Evolutionary conservation across 2,888 invertebrate genomes (phyloP).

Genomic region (Arrhopalites spinosus): DNA sequence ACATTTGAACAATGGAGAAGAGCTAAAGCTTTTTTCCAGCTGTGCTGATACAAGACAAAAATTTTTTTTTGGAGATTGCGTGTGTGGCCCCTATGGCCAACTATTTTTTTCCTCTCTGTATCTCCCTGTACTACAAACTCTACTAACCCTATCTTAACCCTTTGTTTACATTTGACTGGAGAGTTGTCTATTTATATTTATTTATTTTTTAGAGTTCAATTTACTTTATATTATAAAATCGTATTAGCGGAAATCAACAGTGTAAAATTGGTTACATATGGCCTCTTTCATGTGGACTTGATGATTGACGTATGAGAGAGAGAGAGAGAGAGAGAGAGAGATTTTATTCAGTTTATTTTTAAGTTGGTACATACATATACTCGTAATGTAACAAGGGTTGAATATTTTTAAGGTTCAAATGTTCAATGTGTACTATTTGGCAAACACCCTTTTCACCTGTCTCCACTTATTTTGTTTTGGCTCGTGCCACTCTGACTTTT

Average conservation of each 20-base stretch:
- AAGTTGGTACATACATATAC: background rate
- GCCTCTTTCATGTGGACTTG: background rate
- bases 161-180: conserved; percentile 31
- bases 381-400: no score
- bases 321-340: background rate
- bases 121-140: background rate
- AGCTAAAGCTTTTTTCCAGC: conserved; percentile 15
- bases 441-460: no score
- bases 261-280: background rate
- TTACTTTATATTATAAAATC: no score
- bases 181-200: no score
- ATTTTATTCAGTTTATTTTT: conserved; percentile 14
- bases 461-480: background rate
- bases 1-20: background rate
- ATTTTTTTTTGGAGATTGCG: conserved; percentile 14
- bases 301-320: background rate
- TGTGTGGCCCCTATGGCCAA: conserved; percentile 25
- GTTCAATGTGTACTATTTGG: no score
- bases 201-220: no score
- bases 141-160: conserved; percentile 5
- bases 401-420: no score
- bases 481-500: background rate
- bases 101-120: background rate
- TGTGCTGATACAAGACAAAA: conserved; percentile 11
- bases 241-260: background rate